Percentiles rank a stretch among this genome's conserved stretches.
Evolutionary conservation across 1,140 invertebrate species (phyloP).

Genomic region (Agraylea sexmaculata): DNA sequence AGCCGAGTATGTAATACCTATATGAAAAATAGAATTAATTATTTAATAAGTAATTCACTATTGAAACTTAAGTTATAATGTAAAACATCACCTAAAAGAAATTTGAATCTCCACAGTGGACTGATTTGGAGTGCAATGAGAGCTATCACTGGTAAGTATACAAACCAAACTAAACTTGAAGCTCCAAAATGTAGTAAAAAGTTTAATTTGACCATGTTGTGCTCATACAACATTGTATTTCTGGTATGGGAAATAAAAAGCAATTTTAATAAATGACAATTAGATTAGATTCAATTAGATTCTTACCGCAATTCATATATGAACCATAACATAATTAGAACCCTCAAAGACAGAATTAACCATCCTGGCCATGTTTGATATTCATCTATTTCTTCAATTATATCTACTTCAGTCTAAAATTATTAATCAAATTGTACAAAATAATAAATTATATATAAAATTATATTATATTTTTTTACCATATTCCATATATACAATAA

Average conservation of each 20-base stretch:
- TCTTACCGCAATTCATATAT: conserved; percentile 66
- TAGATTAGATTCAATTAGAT: background rate
- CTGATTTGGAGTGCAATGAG: conserved; percentile 88
- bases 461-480: conserved; percentile 46
- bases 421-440: background rate
- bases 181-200: conserved; percentile 95
- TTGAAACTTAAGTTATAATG: conserved; percentile 10
- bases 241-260: conserved; percentile 22
- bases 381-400: conserved; percentile 91
- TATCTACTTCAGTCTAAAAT: conserved; percentile 83
- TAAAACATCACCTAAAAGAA: conserved; percentile 67
- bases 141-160: conserved; percentile 89
- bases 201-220: conserved; percentile 79
- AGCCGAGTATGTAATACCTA: conserved; percentile 87
- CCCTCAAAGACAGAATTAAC: conserved; percentile 76
- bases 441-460: background rate
- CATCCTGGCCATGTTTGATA: conserved; percentile 96
- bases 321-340: conserved; percentile 92
- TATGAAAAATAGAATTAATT: conserved; percentile 14
- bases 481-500: conserved; percentile 92
- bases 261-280: conserved; percentile 3
- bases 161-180: conserved; percentile 95
- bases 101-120: conserved; percentile 89
- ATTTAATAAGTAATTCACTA: conserved; percentile 11
- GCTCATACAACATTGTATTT: conserved; percentile 84